Conservation (phyloP, 2,797 vertebrate species). For the Ciconia nigra region DNA sequence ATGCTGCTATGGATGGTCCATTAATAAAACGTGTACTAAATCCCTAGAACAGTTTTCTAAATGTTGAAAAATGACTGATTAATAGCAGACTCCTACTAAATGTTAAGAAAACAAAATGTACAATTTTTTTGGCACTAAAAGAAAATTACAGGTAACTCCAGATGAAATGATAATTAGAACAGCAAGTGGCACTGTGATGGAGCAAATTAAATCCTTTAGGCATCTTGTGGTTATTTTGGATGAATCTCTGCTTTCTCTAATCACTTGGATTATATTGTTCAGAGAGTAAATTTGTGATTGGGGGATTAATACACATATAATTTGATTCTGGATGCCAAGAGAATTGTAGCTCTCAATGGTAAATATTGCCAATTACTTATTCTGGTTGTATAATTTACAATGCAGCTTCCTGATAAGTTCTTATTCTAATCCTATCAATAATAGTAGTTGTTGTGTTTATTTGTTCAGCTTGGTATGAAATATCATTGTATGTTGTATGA, state of each 20-base stretch:
- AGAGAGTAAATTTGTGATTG: constrained; percentile 43
- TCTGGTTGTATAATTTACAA: background rate
- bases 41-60: constrained; percentile 44
- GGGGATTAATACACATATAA: constrained; percentile 50
- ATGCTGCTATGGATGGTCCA: constrained; percentile 10
- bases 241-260: constrained; percentile 62
- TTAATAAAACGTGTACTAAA: constrained; percentile 51
- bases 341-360: constrained; percentile 32
- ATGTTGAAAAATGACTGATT: constrained; percentile 63
- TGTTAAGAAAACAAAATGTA: constrained; percentile 69
- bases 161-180: constrained; percentile 70
- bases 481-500: background rate
- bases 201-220: constrained; percentile 63
- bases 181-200: constrained; percentile 50
- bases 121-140: constrained; percentile 52
- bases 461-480: constrained; percentile 18
- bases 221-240: constrained; percentile 67
- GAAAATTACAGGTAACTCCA: constrained; percentile 71
- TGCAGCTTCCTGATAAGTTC: background rate
- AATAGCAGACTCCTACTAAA: constrained; percentile 65
- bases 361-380: constrained; percentile 51
- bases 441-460: background rate
- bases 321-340: constrained; percentile 59
- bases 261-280: constrained; percentile 58
- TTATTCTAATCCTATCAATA: constrained; percentile 29